Percentiles rank a stretch among this genome's conserved stretches.
phyloP scores from a whole-genome alignment of 2,113 vertebrate genomes.

The Sorex araneus region DNA sequence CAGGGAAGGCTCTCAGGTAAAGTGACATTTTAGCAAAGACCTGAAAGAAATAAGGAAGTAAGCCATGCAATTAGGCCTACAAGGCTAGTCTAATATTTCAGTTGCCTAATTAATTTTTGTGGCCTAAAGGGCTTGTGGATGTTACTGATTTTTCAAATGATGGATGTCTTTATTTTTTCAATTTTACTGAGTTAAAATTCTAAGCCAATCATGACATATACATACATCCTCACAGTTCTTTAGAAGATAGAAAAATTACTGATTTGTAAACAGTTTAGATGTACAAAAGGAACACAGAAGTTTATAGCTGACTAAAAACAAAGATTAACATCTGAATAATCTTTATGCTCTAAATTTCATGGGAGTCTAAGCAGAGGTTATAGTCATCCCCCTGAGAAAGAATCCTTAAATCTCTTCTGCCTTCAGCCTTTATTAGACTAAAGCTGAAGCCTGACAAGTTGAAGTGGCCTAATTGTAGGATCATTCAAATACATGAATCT shows the following conservation, averaged over 20 bases:
- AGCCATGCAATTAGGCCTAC: not conserved
- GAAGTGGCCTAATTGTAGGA: not conserved
- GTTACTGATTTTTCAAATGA: not conserved
- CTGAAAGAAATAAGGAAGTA: too few species aligned
- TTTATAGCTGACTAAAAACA: conserved; percentile 10
- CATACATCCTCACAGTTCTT: not conserved
- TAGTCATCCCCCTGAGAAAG: not conserved
- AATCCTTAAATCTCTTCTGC: not conserved
- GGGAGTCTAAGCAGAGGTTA: not conserved
- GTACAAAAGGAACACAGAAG: not conserved
- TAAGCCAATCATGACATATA: conserved; percentile 5
- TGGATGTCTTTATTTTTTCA: not conserved
- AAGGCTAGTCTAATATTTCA: not conserved
- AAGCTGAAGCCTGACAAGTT: not conserved
- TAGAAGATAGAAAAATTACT: not conserved
- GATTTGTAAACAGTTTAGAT: not conserved
- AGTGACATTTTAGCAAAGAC: too few species aligned
- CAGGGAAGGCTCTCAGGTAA: not conserved
- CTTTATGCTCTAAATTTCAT: conserved; percentile 10
- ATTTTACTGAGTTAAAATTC: conserved; percentile 11
- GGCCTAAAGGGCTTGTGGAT: not conserved
- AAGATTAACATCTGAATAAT: not conserved
- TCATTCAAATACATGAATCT: not conserved
- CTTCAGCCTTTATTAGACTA: not conserved
- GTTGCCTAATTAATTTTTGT: not conserved